Conservation (phyloP, 2,888 invertebrate species). For the Ormyrus pomaceus region DNA sequence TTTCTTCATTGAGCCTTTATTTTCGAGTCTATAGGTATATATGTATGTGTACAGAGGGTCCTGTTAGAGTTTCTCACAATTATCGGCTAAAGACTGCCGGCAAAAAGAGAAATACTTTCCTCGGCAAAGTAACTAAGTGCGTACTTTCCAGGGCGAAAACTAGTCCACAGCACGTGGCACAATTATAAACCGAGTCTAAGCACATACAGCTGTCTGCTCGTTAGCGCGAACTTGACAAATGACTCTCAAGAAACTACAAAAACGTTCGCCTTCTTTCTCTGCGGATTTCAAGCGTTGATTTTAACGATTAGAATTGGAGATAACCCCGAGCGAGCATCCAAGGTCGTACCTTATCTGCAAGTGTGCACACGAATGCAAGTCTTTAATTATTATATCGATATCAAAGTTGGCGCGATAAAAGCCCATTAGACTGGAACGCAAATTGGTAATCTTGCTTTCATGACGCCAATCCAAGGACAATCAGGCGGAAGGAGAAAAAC, state of each 20-base stretch:
- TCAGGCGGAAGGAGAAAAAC: neutral
- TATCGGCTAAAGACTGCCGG: neutral
- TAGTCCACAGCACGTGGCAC: slow-evolving; percentile 33
- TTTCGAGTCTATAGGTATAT: slow-evolving; percentile 4
- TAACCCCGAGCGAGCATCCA: too few species aligned
- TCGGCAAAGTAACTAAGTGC: neutral
- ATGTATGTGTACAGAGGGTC: neutral
- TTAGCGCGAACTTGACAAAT: slow-evolving; percentile 50
- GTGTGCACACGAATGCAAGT: too few species aligned
- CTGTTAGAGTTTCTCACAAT: slow-evolving; percentile 6
- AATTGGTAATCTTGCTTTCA: slow-evolving; percentile 17
- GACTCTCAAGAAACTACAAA: slow-evolving; percentile 1
- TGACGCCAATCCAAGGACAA: slow-evolving; percentile 5
- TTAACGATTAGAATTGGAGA: too few species aligned
- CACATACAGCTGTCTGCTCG: slow-evolving; percentile 34
- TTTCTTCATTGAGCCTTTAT: slow-evolving; percentile 46
- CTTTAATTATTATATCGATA: too few species aligned
- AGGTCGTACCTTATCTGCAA: too few species aligned
- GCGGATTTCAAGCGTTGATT: too few species aligned
- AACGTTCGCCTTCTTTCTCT: neutral
- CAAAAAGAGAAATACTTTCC: neutral
- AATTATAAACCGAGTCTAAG: slow-evolving; percentile 17
- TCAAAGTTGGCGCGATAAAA: too few species aligned
- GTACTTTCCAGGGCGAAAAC: slow-evolving; percentile 26
- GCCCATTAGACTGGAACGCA: neutral